Percentiles rank a stretch among this genome's conserved stretches.
These are phyloP conservation scores for Anthoscopus minutus DNA, from an alignment of 2,113 vertebrate genomes.

Conservation along the genomic window DNA sequence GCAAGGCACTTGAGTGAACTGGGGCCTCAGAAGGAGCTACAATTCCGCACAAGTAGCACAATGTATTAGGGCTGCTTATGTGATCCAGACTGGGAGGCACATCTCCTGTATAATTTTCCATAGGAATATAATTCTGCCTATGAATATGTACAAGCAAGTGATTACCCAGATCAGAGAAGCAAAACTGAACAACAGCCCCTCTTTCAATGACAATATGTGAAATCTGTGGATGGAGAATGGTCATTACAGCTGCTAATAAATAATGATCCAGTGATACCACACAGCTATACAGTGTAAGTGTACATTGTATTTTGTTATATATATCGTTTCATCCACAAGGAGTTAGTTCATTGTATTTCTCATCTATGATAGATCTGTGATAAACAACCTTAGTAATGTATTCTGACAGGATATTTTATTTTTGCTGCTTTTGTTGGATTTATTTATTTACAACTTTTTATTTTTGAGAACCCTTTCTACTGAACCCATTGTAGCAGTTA, in stretches of 20 bases:
- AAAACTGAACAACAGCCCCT: background rate
- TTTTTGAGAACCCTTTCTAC: background rate
- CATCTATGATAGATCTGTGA: background rate
- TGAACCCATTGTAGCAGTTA: background rate
- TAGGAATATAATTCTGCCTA: background rate
- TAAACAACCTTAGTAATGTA: background rate
- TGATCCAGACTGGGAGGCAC: background rate
- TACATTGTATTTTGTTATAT: background rate
- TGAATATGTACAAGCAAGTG: background rate
- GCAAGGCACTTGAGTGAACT: background rate
- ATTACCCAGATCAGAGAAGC: background rate
- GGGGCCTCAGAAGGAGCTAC: background rate
- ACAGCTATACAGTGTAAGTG: background rate
- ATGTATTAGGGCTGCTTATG: background rate
- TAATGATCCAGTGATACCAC: background rate
- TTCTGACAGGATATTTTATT: background rate
- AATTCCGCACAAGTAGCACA: background rate
- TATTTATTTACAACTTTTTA: background rate
- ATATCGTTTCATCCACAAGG: background rate
- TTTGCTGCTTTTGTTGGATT: background rate
- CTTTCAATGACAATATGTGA: background rate
- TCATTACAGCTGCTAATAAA: background rate
- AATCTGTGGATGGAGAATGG: fast-evolving
- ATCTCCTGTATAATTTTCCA: background rate
- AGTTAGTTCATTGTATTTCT: background rate